phyloP scores from a whole-genome alignment of 2,888 invertebrate genomes.

The Sceliomorpha sp. region DNA sequence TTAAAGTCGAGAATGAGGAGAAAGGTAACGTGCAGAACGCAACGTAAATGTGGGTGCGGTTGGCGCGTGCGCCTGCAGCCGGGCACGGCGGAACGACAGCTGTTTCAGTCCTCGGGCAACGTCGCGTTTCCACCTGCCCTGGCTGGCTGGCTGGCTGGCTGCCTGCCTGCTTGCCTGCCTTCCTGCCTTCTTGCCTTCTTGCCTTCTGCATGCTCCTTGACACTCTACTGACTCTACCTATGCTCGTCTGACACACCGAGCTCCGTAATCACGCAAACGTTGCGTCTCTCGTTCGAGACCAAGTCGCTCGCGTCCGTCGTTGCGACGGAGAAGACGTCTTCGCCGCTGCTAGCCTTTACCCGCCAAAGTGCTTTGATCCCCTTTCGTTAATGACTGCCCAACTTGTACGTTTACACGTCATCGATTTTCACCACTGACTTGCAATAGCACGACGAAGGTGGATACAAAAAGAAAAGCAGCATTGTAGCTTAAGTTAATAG shows the following conservation, averaged over 20 bases:
- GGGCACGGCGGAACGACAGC: constrained; percentile 76
- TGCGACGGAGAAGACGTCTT: neutral
- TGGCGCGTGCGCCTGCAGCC: constrained; percentile 71
- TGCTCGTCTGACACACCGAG: constrained; percentile 19
- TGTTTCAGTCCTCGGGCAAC: constrained; percentile 75
- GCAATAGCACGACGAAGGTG: too few relatives aligned
- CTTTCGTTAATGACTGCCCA: constrained; percentile 38
- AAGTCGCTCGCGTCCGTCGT: too few relatives aligned
- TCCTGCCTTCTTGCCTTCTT: too few relatives aligned
- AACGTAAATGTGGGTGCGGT: constrained; percentile 69
- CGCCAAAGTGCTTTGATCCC: constrained; percentile 28
- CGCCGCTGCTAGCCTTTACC: constrained; percentile 2
- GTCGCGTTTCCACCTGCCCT: constrained; percentile 75
- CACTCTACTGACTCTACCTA: constrained; percentile 20
- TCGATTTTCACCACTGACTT: constrained; percentile 31
- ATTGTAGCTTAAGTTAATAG: too few relatives aligned
- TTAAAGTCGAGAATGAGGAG: constrained; percentile 49
- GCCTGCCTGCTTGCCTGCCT: too few relatives aligned
- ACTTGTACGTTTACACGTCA: constrained; percentile 38
- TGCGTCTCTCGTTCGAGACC: constrained; percentile 38
- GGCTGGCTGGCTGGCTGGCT: too few relatives aligned
- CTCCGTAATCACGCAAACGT: constrained; percentile 48
- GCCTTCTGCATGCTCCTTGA: constrained; percentile 52
- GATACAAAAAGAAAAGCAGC: too few relatives aligned
- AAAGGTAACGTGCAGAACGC: constrained; percentile 54